Percentiles rank a stretch among this genome's conserved stretches.
These are phyloP conservation scores for Hemiscyllium ocellatum DNA, from an alignment of 2,113 vertebrate genomes.

Conservation along the genomic window DNA sequence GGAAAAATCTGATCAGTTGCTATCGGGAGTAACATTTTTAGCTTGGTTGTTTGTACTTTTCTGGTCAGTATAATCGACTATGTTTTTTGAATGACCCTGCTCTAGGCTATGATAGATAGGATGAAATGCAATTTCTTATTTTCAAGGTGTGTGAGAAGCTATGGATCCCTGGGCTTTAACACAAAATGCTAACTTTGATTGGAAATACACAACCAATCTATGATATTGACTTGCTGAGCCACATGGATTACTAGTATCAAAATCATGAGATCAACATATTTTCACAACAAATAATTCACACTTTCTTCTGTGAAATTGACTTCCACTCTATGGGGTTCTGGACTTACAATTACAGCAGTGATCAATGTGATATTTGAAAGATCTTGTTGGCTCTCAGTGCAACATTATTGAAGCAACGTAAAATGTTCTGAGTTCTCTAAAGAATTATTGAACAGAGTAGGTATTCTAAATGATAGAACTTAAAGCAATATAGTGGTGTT, in stretches of 20 bases:
- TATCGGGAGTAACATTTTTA: neutral
- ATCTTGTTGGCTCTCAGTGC: neutral
- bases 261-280: neutral
- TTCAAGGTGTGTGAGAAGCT: neutral
- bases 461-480: neutral
- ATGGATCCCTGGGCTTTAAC: neutral
- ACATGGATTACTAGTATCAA: constrained; percentile 1
- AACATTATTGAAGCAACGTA: neutral
- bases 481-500: neutral
- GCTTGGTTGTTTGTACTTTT: neutral
- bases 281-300: neutral
- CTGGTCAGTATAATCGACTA: neutral
- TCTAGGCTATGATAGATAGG: neutral
- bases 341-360: neutral
- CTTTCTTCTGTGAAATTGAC: neutral
- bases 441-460: neutral
- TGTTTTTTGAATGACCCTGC: neutral
- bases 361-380: constrained; percentile 5
- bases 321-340: neutral
- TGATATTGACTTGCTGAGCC: neutral
- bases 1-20: neutral
- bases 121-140: neutral
- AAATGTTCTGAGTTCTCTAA: neutral
- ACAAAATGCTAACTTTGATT: constrained; percentile 13
- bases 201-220: neutral